Conservation (phyloP, 2,888 invertebrate genomes). For the Aproaerema taeniolella region DNA sequence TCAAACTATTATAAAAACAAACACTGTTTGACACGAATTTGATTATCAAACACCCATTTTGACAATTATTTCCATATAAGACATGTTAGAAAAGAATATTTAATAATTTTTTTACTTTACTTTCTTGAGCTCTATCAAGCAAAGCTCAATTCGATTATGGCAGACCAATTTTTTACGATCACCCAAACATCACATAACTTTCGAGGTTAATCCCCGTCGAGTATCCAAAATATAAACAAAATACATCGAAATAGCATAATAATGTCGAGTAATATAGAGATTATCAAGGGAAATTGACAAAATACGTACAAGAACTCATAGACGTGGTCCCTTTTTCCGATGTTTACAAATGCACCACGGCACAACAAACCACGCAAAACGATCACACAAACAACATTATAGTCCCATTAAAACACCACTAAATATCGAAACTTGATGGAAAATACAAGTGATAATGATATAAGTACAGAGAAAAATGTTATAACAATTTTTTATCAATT, state of each 20-base stretch:
- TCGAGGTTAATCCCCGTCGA: constrained; percentile 46
- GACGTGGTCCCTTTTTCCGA: constrained; percentile 72
- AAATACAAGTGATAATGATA: constrained; percentile 44
- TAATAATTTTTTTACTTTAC: no score
- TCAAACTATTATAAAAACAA: no score
- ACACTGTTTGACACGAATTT: no score
- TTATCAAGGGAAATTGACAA: constrained; percentile 47
- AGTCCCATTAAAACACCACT: constrained; percentile 47
- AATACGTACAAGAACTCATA: constrained; percentile 75
- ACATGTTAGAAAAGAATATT: no score
- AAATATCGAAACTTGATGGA: constrained; percentile 41
- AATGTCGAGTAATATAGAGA: constrained; percentile 34
- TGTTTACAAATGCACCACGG: constrained; percentile 71
- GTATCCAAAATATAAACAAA: constrained; percentile 28
- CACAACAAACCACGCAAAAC: constrained; percentile 45
- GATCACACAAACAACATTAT: constrained; percentile 60
- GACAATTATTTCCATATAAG: no score
- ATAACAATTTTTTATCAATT: constrained; percentile 58
- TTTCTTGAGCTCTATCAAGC: no score
- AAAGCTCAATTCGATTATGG: constrained; percentile 31
- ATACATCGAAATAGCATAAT: constrained; percentile 27
- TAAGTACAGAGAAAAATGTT: constrained; percentile 66
- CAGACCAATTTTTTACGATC: constrained; percentile 38
- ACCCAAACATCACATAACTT: constrained; percentile 42
- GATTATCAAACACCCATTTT: no score